These are phyloP conservation scores for Polietes domitor DNA, from an alignment of 2,888 invertebrate species.

Conservation along the genomic window DNA sequence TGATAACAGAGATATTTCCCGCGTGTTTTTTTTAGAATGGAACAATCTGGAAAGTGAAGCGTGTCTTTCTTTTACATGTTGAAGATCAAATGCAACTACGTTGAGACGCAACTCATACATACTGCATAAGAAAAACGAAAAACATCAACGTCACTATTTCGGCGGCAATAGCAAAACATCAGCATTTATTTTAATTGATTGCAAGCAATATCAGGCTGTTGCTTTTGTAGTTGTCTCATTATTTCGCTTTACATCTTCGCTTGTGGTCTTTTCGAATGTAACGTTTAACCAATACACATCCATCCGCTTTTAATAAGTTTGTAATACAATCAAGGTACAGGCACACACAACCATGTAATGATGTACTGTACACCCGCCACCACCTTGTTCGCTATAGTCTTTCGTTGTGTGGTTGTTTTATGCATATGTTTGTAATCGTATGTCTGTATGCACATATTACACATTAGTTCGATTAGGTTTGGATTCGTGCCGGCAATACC, in stretches of 20 bases:
- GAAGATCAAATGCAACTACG: not conserved
- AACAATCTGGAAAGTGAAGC: constrained; percentile 54
- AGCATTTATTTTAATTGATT: not conserved
- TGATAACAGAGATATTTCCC: constrained; percentile 44
- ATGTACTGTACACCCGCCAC: not conserved
- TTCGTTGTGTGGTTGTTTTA: constrained; percentile 2
- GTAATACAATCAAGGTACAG: not conserved
- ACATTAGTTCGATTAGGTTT: constrained; percentile 15
- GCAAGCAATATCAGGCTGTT: not conserved
- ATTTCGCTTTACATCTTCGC: constrained; percentile 28
- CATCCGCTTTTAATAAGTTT: not conserved
- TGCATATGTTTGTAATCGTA: no score
- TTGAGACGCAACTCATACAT: not conserved
- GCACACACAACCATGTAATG: not conserved
- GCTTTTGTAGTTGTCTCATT: not conserved
- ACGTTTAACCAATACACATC: no score
- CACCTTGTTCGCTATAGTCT: constrained; percentile 40
- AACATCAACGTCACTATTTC: not conserved
- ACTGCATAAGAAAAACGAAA: not conserved
- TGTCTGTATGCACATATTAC: constrained; percentile 7
- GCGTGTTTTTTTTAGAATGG: constrained; percentile 55
- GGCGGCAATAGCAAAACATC: not conserved
- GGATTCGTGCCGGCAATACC: not conserved
- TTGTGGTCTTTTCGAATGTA: constrained; percentile 36
- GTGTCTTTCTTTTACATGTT: constrained; percentile 1